Conservation (phyloP, 2,888 invertebrate genomes). For the Eilema depressum region DNA sequence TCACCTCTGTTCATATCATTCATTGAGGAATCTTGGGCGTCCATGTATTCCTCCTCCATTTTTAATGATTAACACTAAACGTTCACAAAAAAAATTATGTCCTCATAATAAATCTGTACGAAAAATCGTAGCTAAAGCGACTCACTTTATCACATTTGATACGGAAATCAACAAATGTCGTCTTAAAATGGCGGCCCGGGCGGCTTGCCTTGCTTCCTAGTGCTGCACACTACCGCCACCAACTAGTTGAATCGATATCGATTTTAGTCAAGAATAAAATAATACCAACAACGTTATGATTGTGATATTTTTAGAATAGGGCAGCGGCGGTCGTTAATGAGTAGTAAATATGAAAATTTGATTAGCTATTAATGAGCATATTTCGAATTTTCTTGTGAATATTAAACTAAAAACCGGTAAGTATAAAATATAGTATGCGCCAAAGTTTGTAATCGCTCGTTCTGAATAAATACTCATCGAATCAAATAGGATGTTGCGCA, state of each 20-base stretch:
- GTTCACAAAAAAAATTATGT: constrained; percentile 62
- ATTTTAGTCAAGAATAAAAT: constrained; percentile 20
- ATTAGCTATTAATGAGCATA: no score
- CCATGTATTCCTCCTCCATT: constrained; percentile 80
- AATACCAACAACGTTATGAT: no score
- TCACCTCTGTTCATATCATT: constrained; percentile 61
- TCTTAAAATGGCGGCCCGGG: constrained; percentile 69
- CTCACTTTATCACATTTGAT: constrained; percentile 40
- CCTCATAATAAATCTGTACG: constrained; percentile 68
- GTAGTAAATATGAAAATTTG: no score
- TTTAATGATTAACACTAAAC: constrained; percentile 52
- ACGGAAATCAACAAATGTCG: constrained; percentile 68
- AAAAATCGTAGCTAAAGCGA: constrained; percentile 47
- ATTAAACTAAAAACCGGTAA: no score
- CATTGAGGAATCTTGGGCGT: constrained; percentile 69
- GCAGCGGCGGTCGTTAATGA: no score
- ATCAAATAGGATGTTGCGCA: no score
- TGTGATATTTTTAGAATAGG: no score
- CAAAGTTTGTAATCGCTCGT: no score
- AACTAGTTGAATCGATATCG: constrained; percentile 43
- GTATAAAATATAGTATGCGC: no score
- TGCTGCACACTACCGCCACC: constrained; percentile 33
- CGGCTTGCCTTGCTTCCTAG: constrained; percentile 50
- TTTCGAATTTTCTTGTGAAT: no score
- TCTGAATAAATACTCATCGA: no score